A percentile compares a stretch with the other conserved stretches of the same genome.
Evolutionary conservation across 2,797 vertebrate species (phyloP).

Genomic region (Serranus cabrilla): DNA sequence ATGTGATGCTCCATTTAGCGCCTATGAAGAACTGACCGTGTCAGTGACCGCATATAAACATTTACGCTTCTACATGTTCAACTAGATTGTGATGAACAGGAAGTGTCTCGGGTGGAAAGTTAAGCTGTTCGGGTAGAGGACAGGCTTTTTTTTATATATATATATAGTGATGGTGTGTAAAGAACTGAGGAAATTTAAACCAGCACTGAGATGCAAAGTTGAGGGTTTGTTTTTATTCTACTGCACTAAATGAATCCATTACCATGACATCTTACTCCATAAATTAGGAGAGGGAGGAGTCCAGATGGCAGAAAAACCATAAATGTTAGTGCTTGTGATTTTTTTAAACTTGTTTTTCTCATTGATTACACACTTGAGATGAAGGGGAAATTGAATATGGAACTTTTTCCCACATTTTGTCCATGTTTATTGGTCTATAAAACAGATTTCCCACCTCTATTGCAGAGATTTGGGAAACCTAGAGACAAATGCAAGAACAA

Average conservation of each 20-base stretch:
- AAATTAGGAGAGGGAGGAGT: not conserved
- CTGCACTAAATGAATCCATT: not conserved
- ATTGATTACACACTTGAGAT: not conserved
- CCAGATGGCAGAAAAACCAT: not conserved
- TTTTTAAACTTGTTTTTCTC: not conserved
- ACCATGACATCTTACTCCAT: not conserved
- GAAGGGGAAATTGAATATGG: not conserved
- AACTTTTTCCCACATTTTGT: not conserved
- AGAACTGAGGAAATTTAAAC: not conserved
- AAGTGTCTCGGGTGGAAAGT: conserved; percentile 1
- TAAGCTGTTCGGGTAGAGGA: not conserved
- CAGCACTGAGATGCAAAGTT: not conserved
- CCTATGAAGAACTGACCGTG: conserved; percentile 52
- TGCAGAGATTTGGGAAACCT: conserved; percentile 5
- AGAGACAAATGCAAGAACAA: not conserved
- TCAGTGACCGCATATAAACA: conserved; percentile 60
- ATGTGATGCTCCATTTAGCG: conserved; percentile 65
- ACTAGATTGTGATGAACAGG: conserved; percentile 19
- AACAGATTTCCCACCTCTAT: not conserved
- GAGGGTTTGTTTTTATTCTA: not conserved
- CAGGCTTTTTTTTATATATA: not conserved
- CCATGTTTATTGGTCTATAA: not conserved
- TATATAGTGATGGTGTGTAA: not conserved
- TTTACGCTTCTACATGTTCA: conserved; percentile 26
- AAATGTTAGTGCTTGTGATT: not conserved